A percentile compares a stretch with the other conserved stretches of the same genome.
These are phyloP conservation scores for Eospalax fontanierii DNA, from an alignment of 2,797 vertebrate species.

Conservation along the genomic window DNA sequence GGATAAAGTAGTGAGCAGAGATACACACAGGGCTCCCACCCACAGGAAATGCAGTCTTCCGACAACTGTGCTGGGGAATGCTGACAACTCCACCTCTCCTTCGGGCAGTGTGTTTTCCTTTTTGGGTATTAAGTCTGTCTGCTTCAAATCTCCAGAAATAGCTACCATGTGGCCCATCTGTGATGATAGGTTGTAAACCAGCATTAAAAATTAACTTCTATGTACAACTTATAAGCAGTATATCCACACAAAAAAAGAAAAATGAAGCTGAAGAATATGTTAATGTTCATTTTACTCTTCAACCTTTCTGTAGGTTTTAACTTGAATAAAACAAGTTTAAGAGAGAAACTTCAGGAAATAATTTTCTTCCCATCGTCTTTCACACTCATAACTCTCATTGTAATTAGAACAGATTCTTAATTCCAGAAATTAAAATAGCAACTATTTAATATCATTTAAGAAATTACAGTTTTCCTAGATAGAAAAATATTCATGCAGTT, in stretches of 20 bases:
- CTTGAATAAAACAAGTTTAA: constrained; percentile 1
- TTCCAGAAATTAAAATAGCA: constrained; percentile 13
- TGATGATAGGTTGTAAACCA: constrained; percentile 23
- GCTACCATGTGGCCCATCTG: background rate
- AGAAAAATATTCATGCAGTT: background rate
- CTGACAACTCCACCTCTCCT: background rate
- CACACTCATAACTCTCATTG: background rate
- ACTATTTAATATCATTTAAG: background rate
- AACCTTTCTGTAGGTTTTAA: constrained; percentile 28
- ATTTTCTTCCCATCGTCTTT: background rate
- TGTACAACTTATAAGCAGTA: background rate
- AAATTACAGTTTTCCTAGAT: constrained; percentile 46
- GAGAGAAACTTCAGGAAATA: background rate
- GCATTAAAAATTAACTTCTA: constrained; percentile 10
- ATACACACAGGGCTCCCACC: background rate
- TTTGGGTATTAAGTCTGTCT: background rate
- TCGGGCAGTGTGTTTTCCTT: background rate
- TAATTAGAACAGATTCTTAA: constrained; percentile 45
- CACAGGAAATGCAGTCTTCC: background rate
- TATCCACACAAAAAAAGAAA: background rate
- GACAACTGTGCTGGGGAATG: background rate
- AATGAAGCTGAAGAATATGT: background rate
- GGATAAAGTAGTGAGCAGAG: constrained; percentile 38
- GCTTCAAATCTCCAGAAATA: background rate
- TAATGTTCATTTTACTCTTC: constrained; percentile 2